Evolutionary conservation across 2,113 vertebrate species (phyloP).

Genomic region (human): DNA sequence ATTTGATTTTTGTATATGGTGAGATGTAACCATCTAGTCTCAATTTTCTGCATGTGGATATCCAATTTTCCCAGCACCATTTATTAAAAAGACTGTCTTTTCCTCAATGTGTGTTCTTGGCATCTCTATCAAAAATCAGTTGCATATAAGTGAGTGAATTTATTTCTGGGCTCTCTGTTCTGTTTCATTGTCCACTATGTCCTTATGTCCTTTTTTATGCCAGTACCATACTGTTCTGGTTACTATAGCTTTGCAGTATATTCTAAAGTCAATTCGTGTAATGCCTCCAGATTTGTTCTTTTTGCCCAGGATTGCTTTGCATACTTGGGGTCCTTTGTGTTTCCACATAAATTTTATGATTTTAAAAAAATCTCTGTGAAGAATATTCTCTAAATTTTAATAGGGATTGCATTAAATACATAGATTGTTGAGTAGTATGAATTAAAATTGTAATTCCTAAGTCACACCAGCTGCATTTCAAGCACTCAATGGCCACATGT

Average conservation of each 20-base stretch:
- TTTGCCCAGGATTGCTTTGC: background rate
- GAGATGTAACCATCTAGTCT: background rate
- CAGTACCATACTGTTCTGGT: background rate
- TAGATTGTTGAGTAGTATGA: background rate
- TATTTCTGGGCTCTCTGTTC: background rate
- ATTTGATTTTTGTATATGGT: background rate
- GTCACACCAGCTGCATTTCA: background rate
- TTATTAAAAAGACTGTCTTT: background rate
- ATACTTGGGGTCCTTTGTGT: background rate
- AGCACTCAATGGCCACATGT: background rate
- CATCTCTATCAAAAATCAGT: background rate
- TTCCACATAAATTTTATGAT: background rate
- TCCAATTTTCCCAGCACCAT: background rate
- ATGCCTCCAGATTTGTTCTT: background rate
- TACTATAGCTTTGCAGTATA: background rate
- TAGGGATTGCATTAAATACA: background rate
- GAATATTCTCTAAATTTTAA: background rate
- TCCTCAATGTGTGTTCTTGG: background rate
- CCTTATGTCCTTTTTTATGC: background rate
- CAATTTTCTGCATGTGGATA: background rate
- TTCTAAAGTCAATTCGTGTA: background rate
- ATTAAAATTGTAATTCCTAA: slow-evolving; percentile 2
- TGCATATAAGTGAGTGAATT: background rate
- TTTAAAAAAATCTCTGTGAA: background rate
- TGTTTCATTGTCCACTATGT: background rate